phyloP scores from a whole-genome alignment of 2,797 vertebrate genomes.

The Paratrypauchen microcephalus region DNA sequence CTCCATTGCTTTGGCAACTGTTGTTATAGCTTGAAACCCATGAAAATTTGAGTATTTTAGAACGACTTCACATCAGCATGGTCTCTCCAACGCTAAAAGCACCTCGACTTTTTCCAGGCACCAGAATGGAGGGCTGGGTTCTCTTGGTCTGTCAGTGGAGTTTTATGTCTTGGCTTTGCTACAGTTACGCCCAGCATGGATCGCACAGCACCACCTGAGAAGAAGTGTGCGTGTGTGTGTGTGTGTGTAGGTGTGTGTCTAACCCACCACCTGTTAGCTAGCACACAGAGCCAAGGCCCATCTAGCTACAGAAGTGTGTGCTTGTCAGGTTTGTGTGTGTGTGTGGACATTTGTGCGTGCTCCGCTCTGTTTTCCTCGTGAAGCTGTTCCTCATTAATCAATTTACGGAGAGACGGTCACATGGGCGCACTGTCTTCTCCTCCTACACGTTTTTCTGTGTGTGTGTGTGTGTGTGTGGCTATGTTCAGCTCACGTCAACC shows the following conservation, averaged over 20 bases:
- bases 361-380: slow-evolving; percentile 54
- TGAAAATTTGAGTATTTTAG: neutral
- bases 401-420: slow-evolving; percentile 44
- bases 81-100: slow-evolving; percentile 25
- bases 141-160: slow-evolving; percentile 59
- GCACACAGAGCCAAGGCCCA: slow-evolving; percentile 52
- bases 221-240: slow-evolving; percentile 30
- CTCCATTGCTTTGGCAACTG: too few relatives aligned
- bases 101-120: slow-evolving; percentile 26
- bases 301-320: slow-evolving; percentile 39
- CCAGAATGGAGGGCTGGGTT: slow-evolving; percentile 51
- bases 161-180: slow-evolving; percentile 73
- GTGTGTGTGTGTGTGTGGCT: slow-evolving; percentile 31
- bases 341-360: slow-evolving; percentile 28
- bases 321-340: slow-evolving; percentile 22
- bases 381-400: slow-evolving; percentile 70
- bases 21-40: too few relatives aligned
- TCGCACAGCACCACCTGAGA: slow-evolving; percentile 65
- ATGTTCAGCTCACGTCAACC: slow-evolving; percentile 57
- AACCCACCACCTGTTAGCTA: slow-evolving; percentile 67
- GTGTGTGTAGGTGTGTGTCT: slow-evolving; percentile 31
- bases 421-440: slow-evolving; percentile 24
- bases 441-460: slow-evolving; percentile 20
- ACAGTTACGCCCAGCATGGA: slow-evolving; percentile 69
- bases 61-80: neutral